Evolutionary conservation across 2,888 invertebrate genomes (phyloP).

Genomic region (Glaucopsyche alexis): DNA sequence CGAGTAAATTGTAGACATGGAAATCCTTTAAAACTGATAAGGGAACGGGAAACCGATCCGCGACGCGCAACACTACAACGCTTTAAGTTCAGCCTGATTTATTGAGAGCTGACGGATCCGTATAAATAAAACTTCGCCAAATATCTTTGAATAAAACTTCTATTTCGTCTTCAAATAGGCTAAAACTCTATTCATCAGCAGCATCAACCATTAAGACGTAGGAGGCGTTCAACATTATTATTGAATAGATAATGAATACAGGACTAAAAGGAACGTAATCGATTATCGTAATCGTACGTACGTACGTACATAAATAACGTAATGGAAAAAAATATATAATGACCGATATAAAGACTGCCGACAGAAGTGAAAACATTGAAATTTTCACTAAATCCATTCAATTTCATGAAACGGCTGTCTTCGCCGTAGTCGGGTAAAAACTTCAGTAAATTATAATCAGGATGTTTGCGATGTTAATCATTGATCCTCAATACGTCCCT

Average conservation of each 20-base stretch:
- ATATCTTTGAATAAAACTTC: slow-evolving; percentile 15
- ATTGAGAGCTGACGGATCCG: slow-evolving; percentile 27
- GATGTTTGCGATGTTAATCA: background rate
- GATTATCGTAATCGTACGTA: too few species aligned
- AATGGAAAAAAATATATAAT: too few species aligned
- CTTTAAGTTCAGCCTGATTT: slow-evolving; percentile 32
- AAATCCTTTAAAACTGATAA: slow-evolving; percentile 41
- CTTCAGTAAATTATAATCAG: too few species aligned
- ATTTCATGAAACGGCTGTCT: too few species aligned
- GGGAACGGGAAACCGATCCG: slow-evolving; percentile 37
- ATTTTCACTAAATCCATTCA: too few species aligned
- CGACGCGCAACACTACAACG: slow-evolving; percentile 30
- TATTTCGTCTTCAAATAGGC: slow-evolving; percentile 3
- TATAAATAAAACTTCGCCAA: slow-evolving; percentile 20
- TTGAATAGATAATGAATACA: background rate
- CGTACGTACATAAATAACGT: too few species aligned
- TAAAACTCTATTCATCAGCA: background rate
- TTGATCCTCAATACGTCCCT: background rate
- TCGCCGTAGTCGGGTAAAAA: too few species aligned
- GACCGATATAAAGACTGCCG: too few species aligned
- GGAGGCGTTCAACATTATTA: background rate
- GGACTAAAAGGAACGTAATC: too few species aligned
- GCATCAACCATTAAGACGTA: background rate
- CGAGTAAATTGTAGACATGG: slow-evolving; percentile 38
- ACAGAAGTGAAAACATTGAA: too few species aligned